Evolutionary conservation across 2,888 invertebrate species (phyloP).

Genomic region (Ariolimax columbianus): DNA sequence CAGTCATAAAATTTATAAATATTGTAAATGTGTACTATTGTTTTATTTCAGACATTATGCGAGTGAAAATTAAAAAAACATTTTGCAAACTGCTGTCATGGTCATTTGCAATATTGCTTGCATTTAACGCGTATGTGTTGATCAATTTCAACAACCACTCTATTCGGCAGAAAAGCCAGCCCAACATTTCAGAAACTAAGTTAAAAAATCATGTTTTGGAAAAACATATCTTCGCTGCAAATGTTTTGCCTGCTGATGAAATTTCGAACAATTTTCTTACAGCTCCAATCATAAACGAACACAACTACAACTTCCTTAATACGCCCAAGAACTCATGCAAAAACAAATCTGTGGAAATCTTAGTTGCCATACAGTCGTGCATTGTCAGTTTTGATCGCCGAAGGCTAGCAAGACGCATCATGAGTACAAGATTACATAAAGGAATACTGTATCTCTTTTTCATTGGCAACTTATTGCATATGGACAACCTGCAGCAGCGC

Average conservation of each 20-base stretch:
- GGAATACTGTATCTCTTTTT: slow-evolving; percentile 33
- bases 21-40: neutral
- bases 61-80: neutral
- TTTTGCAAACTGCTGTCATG: neutral
- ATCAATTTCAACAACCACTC: neutral
- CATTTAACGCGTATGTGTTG: neutral
- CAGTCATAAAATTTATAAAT: neutral
- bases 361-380: slow-evolving; percentile 21
- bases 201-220: neutral
- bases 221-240: neutral
- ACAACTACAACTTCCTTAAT: slow-evolving; percentile 21
- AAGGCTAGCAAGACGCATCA: neutral
- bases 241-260: neutral
- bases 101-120: neutral
- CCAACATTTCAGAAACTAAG: neutral
- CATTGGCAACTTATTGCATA: neutral
- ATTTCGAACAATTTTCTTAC: neutral
- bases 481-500: slow-evolving; percentile 1
- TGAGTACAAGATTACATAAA: neutral
- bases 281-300: slow-evolving; percentile 13
- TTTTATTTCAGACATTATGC: slow-evolving; percentile 6
- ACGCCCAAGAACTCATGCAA: neutral
- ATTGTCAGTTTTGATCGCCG: slow-evolving; percentile 16
- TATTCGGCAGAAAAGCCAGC: neutral
- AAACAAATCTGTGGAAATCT: slow-evolving; percentile 13